phyloP scores from a whole-genome alignment of 2,113 vertebrate species.

The Neotragus pygmaeus region DNA sequence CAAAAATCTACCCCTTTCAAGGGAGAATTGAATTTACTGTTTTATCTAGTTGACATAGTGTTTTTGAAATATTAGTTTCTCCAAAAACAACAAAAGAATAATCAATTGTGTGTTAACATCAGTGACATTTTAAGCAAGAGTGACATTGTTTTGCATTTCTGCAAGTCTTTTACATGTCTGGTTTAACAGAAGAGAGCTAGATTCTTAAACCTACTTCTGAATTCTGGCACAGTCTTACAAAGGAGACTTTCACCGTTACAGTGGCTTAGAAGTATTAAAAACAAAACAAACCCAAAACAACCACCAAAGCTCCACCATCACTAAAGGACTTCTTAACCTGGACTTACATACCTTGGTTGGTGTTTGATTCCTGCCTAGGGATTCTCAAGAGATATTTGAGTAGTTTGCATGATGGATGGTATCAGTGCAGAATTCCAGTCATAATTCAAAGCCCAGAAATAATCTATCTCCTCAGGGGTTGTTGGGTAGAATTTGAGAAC shows the following conservation, averaged over 20 bases:
- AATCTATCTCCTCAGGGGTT: background rate
- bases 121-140: background rate
- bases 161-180: background rate
- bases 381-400: background rate
- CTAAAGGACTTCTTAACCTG: background rate
- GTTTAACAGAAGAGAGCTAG: background rate
- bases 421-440: background rate
- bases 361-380: background rate
- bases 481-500: background rate
- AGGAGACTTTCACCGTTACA: background rate
- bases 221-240: background rate
- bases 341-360: background rate
- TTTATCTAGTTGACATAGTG: background rate
- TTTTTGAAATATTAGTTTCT: background rate
- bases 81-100: background rate
- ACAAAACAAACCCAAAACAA: background rate
- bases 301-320: background rate
- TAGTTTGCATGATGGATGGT: background rate
- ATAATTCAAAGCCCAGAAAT: background rate
- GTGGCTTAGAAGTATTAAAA: background rate
- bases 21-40: background rate
- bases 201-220: background rate
- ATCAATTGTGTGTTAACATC: background rate
- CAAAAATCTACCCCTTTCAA: background rate
- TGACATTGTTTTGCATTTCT: slow-evolving; percentile 16